A percentile compares a stretch with the other conserved stretches of the same genome.
phyloP scores from a whole-genome alignment of 2,888 invertebrate species.

The Antheraea yamamai region DNA sequence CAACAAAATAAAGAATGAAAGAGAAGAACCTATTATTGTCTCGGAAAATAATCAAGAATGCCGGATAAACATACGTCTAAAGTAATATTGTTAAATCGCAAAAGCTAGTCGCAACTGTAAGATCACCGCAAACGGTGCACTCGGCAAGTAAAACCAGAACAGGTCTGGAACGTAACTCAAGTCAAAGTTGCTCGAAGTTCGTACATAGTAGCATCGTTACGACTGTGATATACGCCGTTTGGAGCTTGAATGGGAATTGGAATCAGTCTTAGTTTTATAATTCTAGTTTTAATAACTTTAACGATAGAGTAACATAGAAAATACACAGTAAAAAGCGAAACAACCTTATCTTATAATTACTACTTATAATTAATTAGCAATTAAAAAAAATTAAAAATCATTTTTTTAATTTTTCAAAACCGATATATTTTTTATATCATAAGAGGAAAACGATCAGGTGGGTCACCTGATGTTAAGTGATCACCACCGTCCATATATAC shows the following conservation, averaged over 20 bases:
- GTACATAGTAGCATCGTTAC: conserved; percentile 27
- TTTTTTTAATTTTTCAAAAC: too few relatives aligned
- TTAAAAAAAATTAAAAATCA: too few relatives aligned
- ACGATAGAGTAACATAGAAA: not conserved
- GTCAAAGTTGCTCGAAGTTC: conserved; percentile 29
- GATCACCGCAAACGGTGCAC: conserved; percentile 30
- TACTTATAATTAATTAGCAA: too few relatives aligned
- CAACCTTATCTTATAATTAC: not conserved
- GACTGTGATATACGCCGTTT: conserved; percentile 6
- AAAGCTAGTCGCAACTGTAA: conserved; percentile 31
- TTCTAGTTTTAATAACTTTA: not conserved
- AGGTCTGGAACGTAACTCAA: conserved; percentile 29
- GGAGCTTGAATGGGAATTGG: not conserved
- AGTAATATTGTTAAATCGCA: conserved; percentile 26
- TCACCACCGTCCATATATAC: too few relatives aligned
- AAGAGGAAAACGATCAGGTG: too few relatives aligned
- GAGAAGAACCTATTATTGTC: not conserved
- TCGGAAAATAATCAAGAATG: not conserved
- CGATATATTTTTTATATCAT: too few relatives aligned
- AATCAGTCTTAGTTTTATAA: not conserved
- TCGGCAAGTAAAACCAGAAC: conserved; percentile 30
- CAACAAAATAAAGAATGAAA: not conserved
- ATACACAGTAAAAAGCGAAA: not conserved
- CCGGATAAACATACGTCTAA: conserved; percentile 17
- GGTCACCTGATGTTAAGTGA: too few relatives aligned